Evolutionary conservation across 1,140 invertebrate genomes (phyloP).

Genomic region (Drosophila funebris): DNA sequence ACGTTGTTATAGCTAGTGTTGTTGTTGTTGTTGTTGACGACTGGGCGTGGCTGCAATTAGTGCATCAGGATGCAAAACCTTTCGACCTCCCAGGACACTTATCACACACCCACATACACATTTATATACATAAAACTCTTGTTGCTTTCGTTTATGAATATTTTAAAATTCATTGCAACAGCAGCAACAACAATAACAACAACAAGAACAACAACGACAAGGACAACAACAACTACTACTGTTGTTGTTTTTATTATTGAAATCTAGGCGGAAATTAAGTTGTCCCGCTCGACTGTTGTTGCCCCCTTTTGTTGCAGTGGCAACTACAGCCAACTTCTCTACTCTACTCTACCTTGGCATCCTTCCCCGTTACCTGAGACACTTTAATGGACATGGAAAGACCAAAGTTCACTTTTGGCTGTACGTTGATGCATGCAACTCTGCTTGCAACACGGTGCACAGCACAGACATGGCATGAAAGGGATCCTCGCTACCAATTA

Average conservation of each 20-base stretch:
- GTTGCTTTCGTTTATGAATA: slow-evolving; percentile 74
- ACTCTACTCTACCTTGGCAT: no score
- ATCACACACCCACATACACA: slow-evolving; percentile 30
- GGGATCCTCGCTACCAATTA: no score
- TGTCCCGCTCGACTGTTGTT: slow-evolving; percentile 56
- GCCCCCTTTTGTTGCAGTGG: neutral
- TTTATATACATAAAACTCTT: slow-evolving; percentile 39
- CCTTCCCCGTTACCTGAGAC: slow-evolving; percentile 59
- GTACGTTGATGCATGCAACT: slow-evolving; percentile 28
- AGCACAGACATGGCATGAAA: neutral
- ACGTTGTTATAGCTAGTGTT: neutral
- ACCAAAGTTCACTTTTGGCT: slow-evolving; percentile 57
- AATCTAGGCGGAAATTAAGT: slow-evolving; percentile 79
- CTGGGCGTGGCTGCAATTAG: slow-evolving; percentile 67
- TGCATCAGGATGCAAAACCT: slow-evolving; percentile 60
- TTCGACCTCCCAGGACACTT: slow-evolving; percentile 39
- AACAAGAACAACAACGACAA: slow-evolving; percentile 19
- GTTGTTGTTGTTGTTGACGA: neutral
- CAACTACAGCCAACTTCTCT: neutral
- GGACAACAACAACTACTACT: slow-evolving; percentile 3
- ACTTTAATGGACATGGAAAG: slow-evolving; percentile 68
- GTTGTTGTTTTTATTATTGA: slow-evolving; percentile 63
- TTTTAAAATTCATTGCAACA: slow-evolving; percentile 74
- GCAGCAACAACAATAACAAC: slow-evolving; percentile 5
- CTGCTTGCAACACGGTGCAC: neutral